Conservation (phyloP, 2,888 invertebrate genomes). For the Agrochola macilenta region DNA sequence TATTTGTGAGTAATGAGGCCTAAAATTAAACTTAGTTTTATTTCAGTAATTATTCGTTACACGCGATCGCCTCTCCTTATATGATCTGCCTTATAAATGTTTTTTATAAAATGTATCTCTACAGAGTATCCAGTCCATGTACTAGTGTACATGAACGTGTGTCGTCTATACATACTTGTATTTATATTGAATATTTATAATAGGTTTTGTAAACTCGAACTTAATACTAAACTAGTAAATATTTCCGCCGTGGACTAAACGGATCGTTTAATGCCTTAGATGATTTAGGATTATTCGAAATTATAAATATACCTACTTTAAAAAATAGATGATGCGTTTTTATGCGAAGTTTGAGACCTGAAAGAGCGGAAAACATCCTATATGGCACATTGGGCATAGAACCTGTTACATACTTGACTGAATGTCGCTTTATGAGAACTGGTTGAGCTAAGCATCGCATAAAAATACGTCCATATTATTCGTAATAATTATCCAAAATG, state of each 20-base stretch:
- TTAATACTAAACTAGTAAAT: slow-evolving; percentile 69
- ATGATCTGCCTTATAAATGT: slow-evolving; percentile 90
- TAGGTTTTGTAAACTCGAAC: slow-evolving; percentile 76
- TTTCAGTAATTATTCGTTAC: slow-evolving; percentile 61
- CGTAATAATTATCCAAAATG: slow-evolving; percentile 59
- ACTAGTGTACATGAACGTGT: slow-evolving; percentile 69
- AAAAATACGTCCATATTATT: slow-evolving; percentile 53
- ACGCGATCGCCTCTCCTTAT: slow-evolving; percentile 82
- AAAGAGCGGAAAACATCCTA: background rate
- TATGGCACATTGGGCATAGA: background rate
- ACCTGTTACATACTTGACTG: background rate
- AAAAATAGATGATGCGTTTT: slow-evolving; percentile 55
- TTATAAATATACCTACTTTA: slow-evolving; percentile 57
- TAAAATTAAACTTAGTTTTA: slow-evolving; percentile 28
- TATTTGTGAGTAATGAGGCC: slow-evolving; percentile 37
- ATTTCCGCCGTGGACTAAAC: slow-evolving; percentile 75
- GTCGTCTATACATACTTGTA: slow-evolving; percentile 76
- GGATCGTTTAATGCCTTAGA: slow-evolving; percentile 83
- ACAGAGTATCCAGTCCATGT: slow-evolving; percentile 74
- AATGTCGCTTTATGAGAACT: background rate
- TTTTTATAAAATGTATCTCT: slow-evolving; percentile 86
- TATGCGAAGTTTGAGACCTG: slow-evolving; percentile 48
- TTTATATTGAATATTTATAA: slow-evolving; percentile 78
- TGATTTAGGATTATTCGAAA: slow-evolving; percentile 73
- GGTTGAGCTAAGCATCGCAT: slow-evolving; percentile 30